Evolutionary conservation across 1,140 invertebrate species (phyloP), one percentile per base, ranked within the genome.

Genomic region (Ooceraea biroi): DNA sequence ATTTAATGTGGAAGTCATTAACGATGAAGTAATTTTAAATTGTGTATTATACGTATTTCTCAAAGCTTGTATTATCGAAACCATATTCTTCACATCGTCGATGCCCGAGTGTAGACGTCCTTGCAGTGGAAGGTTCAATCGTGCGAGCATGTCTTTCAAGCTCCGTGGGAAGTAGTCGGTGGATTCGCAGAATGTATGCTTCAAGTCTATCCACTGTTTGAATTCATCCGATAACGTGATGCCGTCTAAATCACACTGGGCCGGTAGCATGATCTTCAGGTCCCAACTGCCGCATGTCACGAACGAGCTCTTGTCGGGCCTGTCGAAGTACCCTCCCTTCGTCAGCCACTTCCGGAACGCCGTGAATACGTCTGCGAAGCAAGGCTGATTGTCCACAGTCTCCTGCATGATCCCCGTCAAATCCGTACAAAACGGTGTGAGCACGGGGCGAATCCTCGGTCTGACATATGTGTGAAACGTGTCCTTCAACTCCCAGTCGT

Each of bases 201-300:
- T 96, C 4, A 96, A 92, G 88, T 96, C 95, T 55, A 96, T 95
- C 96, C 96, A 96, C n/a, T 91, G 77, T 14, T 92, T 92, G 65
- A 95, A 95, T 88, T 95, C 94, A 17, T 89, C n/a, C 5, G 95
- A 94, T n/a, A 95, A 48, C 11, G 83, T 30, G n/a, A 96, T 83
- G 0, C 92, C 85, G 7, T 95, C 94, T 41, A 95, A 86, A 17
- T 90, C 17, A 85, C 96, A 96, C 85, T 96, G 96, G 0, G 85
- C 85, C 11, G 95, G 95, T 17, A 96, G 85, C 96, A 96, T 96
- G 0, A 92, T 92, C 84, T 94, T 94, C 11, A 96, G 91, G 91
- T 96, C 96, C 96, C 96, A 96, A 91, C 96, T 95, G 17, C 96
- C 96, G 90, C 95, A 96, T 0, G 96, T 96, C 3, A 96, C 94